These are phyloP conservation scores for Drosophila birchii DNA, from an alignment of 2,888 invertebrate species.

Conservation along the genomic window DNA sequence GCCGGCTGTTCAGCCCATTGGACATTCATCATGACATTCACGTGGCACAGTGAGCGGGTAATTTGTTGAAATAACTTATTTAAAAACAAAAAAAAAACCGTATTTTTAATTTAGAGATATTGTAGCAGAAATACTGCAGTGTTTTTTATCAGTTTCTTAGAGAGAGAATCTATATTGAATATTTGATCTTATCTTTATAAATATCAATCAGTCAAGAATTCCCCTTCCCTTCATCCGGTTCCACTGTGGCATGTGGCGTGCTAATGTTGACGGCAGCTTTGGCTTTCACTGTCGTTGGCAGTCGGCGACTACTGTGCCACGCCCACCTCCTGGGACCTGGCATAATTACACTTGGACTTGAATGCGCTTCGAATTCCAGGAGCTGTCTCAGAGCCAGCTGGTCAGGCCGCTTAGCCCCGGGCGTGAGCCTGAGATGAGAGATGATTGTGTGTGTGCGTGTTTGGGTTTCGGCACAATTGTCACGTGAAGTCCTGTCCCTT, in stretches of 20 bases:
- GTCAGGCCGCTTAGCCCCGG: slow-evolving; percentile 62
- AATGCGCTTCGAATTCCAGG: slow-evolving; percentile 66
- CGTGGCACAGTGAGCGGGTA: slow-evolving; percentile 6
- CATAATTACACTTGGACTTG: slow-evolving; percentile 68
- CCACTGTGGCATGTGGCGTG: slow-evolving; percentile 58
- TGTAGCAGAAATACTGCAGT: not conserved
- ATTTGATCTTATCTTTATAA: not conserved
- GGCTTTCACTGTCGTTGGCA: slow-evolving; percentile 78
- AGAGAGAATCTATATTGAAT: not conserved
- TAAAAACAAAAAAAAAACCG: not conserved
- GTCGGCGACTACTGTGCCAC: slow-evolving; percentile 77
- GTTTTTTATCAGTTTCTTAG: not conserved
- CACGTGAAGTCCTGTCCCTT: slow-evolving; percentile 22
- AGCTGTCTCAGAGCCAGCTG: slow-evolving; percentile 63
- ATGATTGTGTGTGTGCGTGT: slow-evolving; percentile 6
- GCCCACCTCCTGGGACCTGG: slow-evolving; percentile 67
- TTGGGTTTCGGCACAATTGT: slow-evolving; percentile 58
- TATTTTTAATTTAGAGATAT: not conserved
- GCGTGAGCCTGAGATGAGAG: slow-evolving; percentile 41
- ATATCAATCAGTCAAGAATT: not conserved
- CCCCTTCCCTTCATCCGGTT: not conserved
- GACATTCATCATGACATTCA: slow-evolving; percentile 66
- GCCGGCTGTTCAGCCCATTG: slow-evolving; percentile 29
- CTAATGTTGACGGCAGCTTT: slow-evolving; percentile 31
- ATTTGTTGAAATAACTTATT: not conserved